A percentile compares a stretch with the other conserved stretches of the same genome.
Conservation (phyloP, 2,888 invertebrate genomes). For the Hirtodrosophila duncani region DNA sequence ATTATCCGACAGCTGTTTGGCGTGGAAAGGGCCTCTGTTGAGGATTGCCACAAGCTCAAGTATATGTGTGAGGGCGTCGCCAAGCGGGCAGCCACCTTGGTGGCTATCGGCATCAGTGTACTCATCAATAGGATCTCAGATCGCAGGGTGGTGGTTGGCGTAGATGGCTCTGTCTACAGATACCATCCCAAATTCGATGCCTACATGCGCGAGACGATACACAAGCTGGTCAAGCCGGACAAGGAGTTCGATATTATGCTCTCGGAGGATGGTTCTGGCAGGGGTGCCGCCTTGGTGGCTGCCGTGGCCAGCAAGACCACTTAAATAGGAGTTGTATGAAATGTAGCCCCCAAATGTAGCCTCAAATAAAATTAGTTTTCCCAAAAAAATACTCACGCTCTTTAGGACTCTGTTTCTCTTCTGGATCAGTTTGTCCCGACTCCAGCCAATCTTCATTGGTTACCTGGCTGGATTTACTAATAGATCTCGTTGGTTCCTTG, state of each 20-base stretch:
- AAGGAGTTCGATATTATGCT: constrained; percentile 94
- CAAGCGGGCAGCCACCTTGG: constrained; percentile 92
- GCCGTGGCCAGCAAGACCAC: constrained; percentile 84
- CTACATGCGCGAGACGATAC: constrained; percentile 92
- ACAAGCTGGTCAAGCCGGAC: constrained; percentile 84
- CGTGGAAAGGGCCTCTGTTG: constrained; percentile 83
- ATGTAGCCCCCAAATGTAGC: constrained; percentile 17
- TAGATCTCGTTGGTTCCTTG: constrained; percentile 17
- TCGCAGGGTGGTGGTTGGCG: constrained; percentile 92
- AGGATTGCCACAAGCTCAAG: constrained; percentile 93
- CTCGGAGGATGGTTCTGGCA: constrained; percentile 96
- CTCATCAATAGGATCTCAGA: constrained; percentile 93
- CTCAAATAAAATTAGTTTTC: constrained; percentile 18
- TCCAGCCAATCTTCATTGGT: constrained; percentile 7
- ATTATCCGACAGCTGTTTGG: constrained; percentile 87
- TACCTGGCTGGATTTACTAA: constrained; percentile 18
- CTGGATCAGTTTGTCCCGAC: not conserved
- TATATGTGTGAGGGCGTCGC: constrained; percentile 95
- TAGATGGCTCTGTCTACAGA: constrained; percentile 97
- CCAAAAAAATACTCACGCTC: constrained; percentile 47
- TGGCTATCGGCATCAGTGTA: constrained; percentile 91
- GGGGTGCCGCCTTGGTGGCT: constrained; percentile 95
- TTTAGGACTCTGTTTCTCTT: not conserved
- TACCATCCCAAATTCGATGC: constrained; percentile 97
- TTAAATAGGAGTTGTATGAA: constrained; percentile 17